Conservation (phyloP, 1,140 invertebrate species). For the Cyclargus thomasi region DNA sequence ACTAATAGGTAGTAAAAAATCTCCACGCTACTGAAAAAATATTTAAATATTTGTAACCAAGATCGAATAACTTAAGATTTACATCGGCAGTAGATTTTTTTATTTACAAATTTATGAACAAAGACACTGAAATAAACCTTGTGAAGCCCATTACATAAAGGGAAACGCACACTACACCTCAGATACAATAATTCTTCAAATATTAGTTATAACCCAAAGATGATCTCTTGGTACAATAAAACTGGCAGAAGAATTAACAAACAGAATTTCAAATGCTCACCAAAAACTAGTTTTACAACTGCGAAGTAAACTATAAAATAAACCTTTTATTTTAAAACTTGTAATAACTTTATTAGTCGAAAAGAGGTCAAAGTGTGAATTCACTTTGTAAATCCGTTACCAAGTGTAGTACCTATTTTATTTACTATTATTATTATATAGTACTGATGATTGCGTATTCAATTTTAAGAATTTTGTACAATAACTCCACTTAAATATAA, state of each 20-base stretch:
- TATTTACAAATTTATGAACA: conserved; percentile 21
- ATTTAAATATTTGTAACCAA: conserved; percentile 44
- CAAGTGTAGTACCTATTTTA: not conserved
- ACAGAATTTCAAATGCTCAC: not conserved
- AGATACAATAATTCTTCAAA: not conserved
- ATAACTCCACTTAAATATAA: not conserved
- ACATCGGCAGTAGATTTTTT: conserved; percentile 29
- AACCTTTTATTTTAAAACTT: too few species aligned
- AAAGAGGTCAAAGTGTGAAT: not conserved
- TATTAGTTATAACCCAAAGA: not conserved
- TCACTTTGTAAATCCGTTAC: not conserved
- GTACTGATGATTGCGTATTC: not conserved
- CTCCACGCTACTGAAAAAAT: conserved; percentile 33
- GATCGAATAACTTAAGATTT: conserved; percentile 24
- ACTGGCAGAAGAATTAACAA: not conserved
- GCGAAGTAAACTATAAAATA: not conserved
- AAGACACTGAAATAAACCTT: conserved; percentile 4
- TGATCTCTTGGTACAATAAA: not conserved
- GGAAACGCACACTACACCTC: not conserved
- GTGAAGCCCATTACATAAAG: not conserved
- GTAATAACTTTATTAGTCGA: too few species aligned
- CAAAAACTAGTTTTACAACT: not conserved
- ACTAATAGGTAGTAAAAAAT: conserved; percentile 53
- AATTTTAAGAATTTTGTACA: not conserved
- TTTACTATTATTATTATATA: too few species aligned